A percentile compares a stretch with the other conserved stretches of the same genome.
Evolutionary conservation across 2,888 invertebrate genomes (phyloP).

Genomic region (Coenonympha glycerion): DNA sequence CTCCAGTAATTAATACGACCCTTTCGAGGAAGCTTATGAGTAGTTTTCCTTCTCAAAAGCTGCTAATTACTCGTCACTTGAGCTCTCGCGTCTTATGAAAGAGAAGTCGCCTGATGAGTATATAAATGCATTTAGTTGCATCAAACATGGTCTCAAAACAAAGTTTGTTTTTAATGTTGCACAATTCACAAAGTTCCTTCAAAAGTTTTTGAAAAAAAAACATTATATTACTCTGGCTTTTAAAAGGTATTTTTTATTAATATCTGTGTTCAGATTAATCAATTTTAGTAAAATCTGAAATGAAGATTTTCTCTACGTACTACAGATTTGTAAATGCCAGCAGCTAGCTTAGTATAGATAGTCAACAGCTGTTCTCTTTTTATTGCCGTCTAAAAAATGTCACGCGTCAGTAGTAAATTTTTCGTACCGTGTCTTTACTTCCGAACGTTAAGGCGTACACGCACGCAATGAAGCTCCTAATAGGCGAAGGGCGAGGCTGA

Average conservation of each 20-base stretch:
- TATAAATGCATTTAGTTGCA: constrained; percentile 20
- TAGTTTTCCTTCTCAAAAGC: constrained; percentile 70
- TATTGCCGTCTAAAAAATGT: constrained; percentile 39
- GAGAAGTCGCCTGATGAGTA: constrained; percentile 25
- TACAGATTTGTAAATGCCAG: too few relatives aligned
- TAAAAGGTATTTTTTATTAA: too few relatives aligned
- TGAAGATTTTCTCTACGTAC: too few relatives aligned
- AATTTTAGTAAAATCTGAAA: too few relatives aligned
- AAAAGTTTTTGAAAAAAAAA: background rate
- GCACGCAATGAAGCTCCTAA: constrained; percentile 62
- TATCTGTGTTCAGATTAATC: too few relatives aligned
- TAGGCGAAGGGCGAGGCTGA: constrained; percentile 61
- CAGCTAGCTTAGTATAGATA: background rate
- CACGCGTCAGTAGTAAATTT: constrained; percentile 62
- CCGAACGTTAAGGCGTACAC: constrained; percentile 64
- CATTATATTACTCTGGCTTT: background rate
- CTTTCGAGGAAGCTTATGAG: constrained; percentile 74
- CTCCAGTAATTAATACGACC: constrained; percentile 72
- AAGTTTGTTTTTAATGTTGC: background rate
- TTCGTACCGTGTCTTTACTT: constrained; percentile 62
- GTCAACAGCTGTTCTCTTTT: background rate
- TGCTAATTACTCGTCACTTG: constrained; percentile 67
- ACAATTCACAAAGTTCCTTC: background rate
- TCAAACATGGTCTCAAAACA: constrained; percentile 15
- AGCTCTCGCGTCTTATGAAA: constrained; percentile 44